Evolutionary conservation across 2,888 invertebrate species (phyloP), one percentile per base, ranked within the genome.

Genomic region (Lasioglossum calceatum): DNA sequence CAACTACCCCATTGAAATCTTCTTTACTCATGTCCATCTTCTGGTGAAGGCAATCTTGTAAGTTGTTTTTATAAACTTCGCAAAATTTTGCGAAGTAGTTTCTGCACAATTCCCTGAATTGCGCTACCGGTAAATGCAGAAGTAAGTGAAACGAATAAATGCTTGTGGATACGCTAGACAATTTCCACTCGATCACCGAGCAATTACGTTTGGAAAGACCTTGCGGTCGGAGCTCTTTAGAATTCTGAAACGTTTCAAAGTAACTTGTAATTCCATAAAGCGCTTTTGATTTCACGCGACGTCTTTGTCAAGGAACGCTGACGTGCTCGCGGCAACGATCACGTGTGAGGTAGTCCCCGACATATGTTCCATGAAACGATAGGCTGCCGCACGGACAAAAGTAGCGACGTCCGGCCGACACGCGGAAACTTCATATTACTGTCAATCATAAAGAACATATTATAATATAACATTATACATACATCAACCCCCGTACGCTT

Each of bases 341-440:
- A 14, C 47, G 27, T 27, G 71, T 77, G 42, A 75, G 79, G 81
- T 77, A 84, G 71, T 72, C 32, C 73, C 23, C 58, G 39, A 79
- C 88, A 86, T 80, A 83, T 88, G 88, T 84, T 32, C 32, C 86
- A 81, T 79, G 82, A 70, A 85, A 88, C 81, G 54, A 81, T 64
- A 44, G 84, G 79, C 64, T 83, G 79, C 67, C 61, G 39, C 71
- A 61, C 61, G 72, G 77, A 77, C 78, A 85, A 74, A 88, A 82
- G 74, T 77, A 72, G 61, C 84, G 32, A 72, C 71, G 77, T 75
- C 79, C 74, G 80, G 80, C 74, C 64, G 78, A 67, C 78, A 54
- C 58, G 74, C 80, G 70, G 78, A 83, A 50, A 78, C 84, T 19
- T 36, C 54, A 36, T 74, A 86, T 86, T 84, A 78, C 84, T 70